phyloP scores from a whole-genome alignment of 2,113 vertebrate species.

The Sturnus vulgaris region DNA sequence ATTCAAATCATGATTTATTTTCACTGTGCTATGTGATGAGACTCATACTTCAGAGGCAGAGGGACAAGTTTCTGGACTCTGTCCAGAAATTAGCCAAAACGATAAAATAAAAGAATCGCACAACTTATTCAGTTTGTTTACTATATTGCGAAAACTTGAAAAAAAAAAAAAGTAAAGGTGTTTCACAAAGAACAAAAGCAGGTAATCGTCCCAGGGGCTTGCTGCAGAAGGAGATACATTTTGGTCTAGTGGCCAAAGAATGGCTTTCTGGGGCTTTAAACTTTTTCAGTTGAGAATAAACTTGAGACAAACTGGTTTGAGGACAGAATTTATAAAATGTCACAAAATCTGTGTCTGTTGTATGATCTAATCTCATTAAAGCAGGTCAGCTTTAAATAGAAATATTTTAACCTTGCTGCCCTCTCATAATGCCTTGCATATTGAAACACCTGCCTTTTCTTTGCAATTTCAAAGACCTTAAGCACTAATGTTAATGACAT shows the following conservation, averaged over 20 bases:
- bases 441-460: background rate
- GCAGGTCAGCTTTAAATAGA: background rate
- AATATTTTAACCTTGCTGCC: background rate
- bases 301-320: background rate
- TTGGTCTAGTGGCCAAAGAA: background rate
- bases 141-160: background rate
- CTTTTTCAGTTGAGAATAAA: background rate
- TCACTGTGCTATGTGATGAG: constrained; percentile 28
- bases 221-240: background rate
- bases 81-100: background rate
- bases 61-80: background rate
- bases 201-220: background rate
- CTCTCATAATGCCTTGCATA: background rate
- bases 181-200: background rate
- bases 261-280: background rate
- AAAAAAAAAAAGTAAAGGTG: background rate
- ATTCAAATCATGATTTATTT: constrained; percentile 56
- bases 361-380: background rate
- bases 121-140: background rate
- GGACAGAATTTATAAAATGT: background rate
- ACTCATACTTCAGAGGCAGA: background rate
- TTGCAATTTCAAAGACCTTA: background rate
- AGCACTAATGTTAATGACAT: background rate
- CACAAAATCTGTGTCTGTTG: background rate
- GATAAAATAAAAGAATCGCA: background rate